phyloP scores from a whole-genome alignment of 2,888 invertebrate species.

The Scaptomyza caliginosa region DNA sequence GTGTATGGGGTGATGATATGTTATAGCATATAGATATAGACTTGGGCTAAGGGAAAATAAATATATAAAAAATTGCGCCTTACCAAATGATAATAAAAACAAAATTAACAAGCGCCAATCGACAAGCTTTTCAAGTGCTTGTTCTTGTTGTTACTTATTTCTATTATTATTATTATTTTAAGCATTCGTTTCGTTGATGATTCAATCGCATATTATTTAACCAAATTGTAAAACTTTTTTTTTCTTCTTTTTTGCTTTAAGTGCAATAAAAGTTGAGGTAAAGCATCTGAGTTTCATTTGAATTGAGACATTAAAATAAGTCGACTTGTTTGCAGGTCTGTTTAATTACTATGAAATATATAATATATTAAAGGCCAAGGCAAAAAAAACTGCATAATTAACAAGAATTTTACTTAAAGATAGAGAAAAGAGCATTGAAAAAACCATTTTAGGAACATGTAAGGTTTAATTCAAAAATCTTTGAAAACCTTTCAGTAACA shows the following conservation, averaged over 20 bases:
- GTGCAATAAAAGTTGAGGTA: slow-evolving; percentile 11
- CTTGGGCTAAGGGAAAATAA: not conserved
- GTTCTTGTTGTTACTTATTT: slow-evolving; percentile 20
- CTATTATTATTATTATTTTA: slow-evolving; percentile 23
- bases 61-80: slow-evolving; percentile 29
- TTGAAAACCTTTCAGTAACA: no score
- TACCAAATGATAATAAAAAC: slow-evolving; percentile 22
- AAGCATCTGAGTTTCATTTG: not conserved
- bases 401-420: no score
- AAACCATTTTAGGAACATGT: no score
- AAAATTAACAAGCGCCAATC: slow-evolving; percentile 34
- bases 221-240: slow-evolving; percentile 20
- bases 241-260: slow-evolving; percentile 21
- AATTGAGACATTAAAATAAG: not conserved
- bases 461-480: no score
- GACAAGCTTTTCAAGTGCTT: slow-evolving; percentile 38
- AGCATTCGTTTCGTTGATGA: slow-evolving; percentile 34
- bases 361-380: no score
- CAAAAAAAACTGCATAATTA: no score
- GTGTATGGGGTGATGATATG: slow-evolving; percentile 40
- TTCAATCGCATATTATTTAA: slow-evolving; percentile 41
- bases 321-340: slow-evolving; percentile 1
- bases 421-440: no score
- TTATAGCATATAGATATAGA: slow-evolving; percentile 15
- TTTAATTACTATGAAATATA: not conserved